phyloP scores from a whole-genome alignment of 1,140 invertebrate species.

The Drosophila equinoxialis region DNA sequence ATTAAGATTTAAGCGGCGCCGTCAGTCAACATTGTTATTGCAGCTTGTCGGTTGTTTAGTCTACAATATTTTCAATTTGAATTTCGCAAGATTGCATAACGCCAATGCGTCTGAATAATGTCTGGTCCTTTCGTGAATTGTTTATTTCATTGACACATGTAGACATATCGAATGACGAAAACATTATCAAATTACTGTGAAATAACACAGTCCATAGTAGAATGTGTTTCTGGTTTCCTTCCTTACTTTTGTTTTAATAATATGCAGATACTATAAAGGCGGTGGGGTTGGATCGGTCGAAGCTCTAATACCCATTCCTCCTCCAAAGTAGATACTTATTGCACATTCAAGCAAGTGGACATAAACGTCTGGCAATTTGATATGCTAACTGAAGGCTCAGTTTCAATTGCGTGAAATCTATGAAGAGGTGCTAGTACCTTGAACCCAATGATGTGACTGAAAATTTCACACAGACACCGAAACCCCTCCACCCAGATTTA shows the following conservation, averaged over 20 bases:
- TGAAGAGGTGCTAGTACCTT: not conserved
- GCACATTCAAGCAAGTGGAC: not conserved
- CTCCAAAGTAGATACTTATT: not conserved
- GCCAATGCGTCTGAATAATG: not conserved
- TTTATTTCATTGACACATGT: conserved; percentile 2
- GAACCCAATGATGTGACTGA: not conserved
- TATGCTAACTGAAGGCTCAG: not conserved
- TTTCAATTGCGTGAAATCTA: not conserved
- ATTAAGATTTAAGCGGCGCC: not conserved
- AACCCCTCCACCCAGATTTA: not conserved
- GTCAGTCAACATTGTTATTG: not conserved
- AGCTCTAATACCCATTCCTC: not conserved
- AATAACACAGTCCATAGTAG: conserved; percentile 2
- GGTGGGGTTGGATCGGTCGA: not conserved
- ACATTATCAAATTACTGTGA: conserved; percentile 2
- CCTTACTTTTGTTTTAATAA: not conserved
- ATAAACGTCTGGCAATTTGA: not conserved
- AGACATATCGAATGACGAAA: conserved; percentile 6
- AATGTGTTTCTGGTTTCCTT: not conserved
- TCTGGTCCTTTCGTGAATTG: not conserved
- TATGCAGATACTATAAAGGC: not conserved
- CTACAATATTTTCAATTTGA: not conserved
- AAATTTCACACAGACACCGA: not conserved
- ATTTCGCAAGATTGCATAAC: not conserved
- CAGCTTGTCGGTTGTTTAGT: not conserved